Evolutionary conservation across 2,113 vertebrate species (phyloP).

Genomic region (Girardinichthys multiradiatus): DNA sequence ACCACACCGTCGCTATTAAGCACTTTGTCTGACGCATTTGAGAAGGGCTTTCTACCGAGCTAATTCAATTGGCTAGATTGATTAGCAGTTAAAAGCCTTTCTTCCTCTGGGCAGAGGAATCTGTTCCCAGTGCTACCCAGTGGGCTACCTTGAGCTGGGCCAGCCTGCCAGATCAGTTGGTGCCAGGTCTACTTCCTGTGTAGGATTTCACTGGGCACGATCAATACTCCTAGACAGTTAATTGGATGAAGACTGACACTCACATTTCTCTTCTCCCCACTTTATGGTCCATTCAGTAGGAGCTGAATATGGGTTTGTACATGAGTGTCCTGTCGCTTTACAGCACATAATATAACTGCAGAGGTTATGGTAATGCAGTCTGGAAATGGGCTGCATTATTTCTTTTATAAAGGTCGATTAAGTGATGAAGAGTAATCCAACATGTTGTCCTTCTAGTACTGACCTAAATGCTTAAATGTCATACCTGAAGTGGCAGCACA

Average conservation of each 20-base stretch:
- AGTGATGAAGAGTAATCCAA: conserved; percentile 21
- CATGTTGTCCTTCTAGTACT: conserved; percentile 13
- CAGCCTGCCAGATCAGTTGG: conserved; percentile 59
- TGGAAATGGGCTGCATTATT: conserved; percentile 35
- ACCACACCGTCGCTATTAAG: conserved; percentile 73
- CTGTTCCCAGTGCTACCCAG: conserved; percentile 66
- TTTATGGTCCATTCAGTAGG: conserved; percentile 62
- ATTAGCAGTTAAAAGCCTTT: conserved; percentile 80
- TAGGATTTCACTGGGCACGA: conserved; percentile 70
- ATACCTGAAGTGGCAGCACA: neutral
- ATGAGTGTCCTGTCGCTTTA: conserved; percentile 51
- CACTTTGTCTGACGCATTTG: conserved; percentile 78
- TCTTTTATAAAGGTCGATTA: conserved; percentile 26
- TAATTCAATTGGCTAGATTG: conserved; percentile 77
- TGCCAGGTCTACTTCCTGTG: conserved; percentile 75
- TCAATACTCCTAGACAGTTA: conserved; percentile 75
- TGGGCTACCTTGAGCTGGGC: conserved; percentile 57
- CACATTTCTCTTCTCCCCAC: conserved; percentile 66
- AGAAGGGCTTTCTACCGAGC: conserved; percentile 71
- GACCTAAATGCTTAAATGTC: conserved; percentile 8
- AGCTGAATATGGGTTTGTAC: conserved; percentile 55
- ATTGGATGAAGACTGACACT: conserved; percentile 75
- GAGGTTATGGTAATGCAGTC: conserved; percentile 57
- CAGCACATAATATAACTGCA: conserved; percentile 34
- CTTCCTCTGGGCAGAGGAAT: conserved; percentile 70